Conservation (phyloP, 2,888 invertebrate genomes). For the Lithophane semibrunnea region DNA sequence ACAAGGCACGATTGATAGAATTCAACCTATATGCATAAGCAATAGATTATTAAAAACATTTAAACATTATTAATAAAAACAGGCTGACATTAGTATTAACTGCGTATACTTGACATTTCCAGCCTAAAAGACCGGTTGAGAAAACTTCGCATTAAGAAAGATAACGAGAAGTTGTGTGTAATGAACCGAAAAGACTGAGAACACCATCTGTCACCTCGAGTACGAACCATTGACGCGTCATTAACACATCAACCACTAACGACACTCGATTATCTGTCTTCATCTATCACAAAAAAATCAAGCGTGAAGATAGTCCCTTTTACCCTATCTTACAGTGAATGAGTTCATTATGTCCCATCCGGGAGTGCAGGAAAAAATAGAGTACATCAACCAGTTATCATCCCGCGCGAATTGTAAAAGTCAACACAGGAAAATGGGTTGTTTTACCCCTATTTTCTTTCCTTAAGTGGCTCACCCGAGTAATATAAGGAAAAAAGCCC, state of each 20-base stretch:
- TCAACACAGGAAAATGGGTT: slow-evolving; percentile 47
- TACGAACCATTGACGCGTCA: slow-evolving; percentile 40
- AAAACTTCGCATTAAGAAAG: not conserved
- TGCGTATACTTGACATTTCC: slow-evolving; percentile 7
- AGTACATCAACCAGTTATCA: slow-evolving; percentile 40
- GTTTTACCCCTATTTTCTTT: slow-evolving; percentile 25
- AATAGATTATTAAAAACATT: not conserved
- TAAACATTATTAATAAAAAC: slow-evolving; percentile 1
- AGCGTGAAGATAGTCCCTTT: slow-evolving; percentile 19
- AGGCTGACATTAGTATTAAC: not conserved
- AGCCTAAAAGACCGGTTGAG: not conserved
- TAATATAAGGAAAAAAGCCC: slow-evolving; percentile 51
- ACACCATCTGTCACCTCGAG: slow-evolving; percentile 45
- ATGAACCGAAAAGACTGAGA: slow-evolving; percentile 20
- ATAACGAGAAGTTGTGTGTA: slow-evolving; percentile 19
- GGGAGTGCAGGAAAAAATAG: slow-evolving; percentile 37
- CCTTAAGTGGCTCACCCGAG: slow-evolving; percentile 36
- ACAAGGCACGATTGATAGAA: not conserved
- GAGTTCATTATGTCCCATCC: slow-evolving; percentile 40
- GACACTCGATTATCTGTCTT: slow-evolving; percentile 37
- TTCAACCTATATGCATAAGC: not conserved
- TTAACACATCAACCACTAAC: slow-evolving; percentile 47
- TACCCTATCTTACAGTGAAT: slow-evolving; percentile 32
- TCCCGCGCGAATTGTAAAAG: slow-evolving; percentile 45
- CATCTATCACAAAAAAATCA: slow-evolving; percentile 35